These are phyloP conservation scores for Leptatherina wallacei DNA, from an alignment of 2,797 vertebrate genomes.

Conservation along the genomic window DNA sequence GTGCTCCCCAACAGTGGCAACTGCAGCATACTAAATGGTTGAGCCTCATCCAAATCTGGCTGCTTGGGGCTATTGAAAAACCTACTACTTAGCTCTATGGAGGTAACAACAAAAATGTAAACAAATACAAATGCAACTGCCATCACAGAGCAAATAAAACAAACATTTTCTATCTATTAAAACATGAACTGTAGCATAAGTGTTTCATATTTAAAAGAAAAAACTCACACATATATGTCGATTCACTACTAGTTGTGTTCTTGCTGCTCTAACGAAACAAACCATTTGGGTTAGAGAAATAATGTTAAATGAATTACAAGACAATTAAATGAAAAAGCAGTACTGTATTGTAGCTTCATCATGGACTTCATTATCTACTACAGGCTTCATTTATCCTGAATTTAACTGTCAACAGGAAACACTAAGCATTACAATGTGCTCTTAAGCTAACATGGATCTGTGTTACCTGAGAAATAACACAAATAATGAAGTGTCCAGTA, in stretches of 20 bases:
- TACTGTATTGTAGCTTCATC: not conserved
- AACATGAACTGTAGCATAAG: not conserved
- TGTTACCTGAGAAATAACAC: not conserved
- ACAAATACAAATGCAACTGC: slow-evolving; percentile 11
- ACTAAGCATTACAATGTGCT: not conserved
- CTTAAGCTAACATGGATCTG: not conserved
- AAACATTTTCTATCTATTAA: slow-evolving; percentile 2
- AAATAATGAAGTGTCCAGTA: slow-evolving; percentile 18
- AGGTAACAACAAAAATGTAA: slow-evolving; percentile 2
- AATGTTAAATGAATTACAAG: slow-evolving; percentile 6
- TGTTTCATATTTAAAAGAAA: slow-evolving; percentile 26
- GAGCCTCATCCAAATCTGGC: slow-evolving; percentile 32
- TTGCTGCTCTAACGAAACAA: slow-evolving; percentile 7
- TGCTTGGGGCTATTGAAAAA: slow-evolving; percentile 5
- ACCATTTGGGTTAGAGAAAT: slow-evolving; percentile 3
- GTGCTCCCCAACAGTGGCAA: slow-evolving; percentile 3
- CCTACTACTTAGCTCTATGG: not conserved
- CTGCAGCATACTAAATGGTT: slow-evolving; percentile 3
- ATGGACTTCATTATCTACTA: slow-evolving; percentile 10
- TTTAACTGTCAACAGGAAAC: not conserved
- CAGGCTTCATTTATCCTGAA: slow-evolving; percentile 10
- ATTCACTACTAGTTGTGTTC: not conserved
- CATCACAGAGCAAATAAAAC: slow-evolving; percentile 2
- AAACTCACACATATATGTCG: not conserved
- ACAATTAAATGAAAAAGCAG: slow-evolving; percentile 20